phyloP scores from a whole-genome alignment of 2,797 vertebrate genomes.

The Sebastes elongatus region DNA sequence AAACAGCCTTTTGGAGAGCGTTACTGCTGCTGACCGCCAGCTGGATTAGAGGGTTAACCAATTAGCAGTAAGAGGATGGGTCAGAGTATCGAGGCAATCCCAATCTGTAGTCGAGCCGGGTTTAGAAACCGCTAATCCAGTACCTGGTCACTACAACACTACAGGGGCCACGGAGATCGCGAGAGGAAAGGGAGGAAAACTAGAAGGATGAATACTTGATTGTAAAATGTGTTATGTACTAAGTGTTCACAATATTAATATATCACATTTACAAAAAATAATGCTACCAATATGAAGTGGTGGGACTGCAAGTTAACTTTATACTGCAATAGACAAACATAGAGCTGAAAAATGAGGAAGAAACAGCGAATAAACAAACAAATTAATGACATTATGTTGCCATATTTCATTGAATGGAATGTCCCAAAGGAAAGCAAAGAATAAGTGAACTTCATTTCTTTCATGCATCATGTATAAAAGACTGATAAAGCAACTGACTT shows the following conservation, averaged over 20 bases:
- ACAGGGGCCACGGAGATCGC: neutral
- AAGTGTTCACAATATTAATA: neutral
- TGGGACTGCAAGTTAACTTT: neutral
- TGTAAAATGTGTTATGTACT: neutral
- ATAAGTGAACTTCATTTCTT: neutral
- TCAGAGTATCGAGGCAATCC: constrained; percentile 63
- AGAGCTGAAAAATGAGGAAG: neutral
- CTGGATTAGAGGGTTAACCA: constrained; percentile 76
- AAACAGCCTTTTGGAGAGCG: constrained; percentile 56
- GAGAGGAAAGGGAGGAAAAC: neutral
- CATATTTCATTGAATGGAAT: too few relatives aligned
- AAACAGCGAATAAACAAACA: neutral
- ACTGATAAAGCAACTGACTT: neutral
- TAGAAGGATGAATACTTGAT: neutral
- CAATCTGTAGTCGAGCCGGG: constrained; percentile 47
- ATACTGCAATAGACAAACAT: neutral
- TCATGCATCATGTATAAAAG: neutral
- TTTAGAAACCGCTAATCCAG: constrained; percentile 61
- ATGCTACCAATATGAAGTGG: neutral
- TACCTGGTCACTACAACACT: constrained; percentile 38
- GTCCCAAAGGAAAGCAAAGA: too few relatives aligned
- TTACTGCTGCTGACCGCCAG: constrained; percentile 58
- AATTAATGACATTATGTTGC: neutral
- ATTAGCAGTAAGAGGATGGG: constrained; percentile 73
- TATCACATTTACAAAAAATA: neutral